Base-by-base conservation (phyloP, 2,888 invertebrate genomes). In the Antitype chi region DNA sequence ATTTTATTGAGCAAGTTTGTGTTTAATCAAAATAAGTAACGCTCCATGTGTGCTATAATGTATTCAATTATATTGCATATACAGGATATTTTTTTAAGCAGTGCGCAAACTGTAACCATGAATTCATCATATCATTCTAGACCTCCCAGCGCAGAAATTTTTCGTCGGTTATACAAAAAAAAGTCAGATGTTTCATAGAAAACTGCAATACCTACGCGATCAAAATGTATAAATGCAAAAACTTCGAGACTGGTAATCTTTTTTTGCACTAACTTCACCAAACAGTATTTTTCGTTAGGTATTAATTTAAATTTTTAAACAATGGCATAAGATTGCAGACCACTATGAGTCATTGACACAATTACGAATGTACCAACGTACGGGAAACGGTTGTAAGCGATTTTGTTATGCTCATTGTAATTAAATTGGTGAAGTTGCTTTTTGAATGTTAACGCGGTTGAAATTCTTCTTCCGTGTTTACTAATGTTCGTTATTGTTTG, bases 291-390 rank as follows among this genome's bases (percentile, higher is more conserved):
- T 67, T 53, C 2, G 15, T 60, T 28, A n/a, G n/a, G n/a, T n/a
- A 82, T 67, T 60, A 49, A 78, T 64, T 67, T 38, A 5, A 38
- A 5, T 75, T 32, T 79, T 62, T 70, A 47, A 25, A 72, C 60
- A 78, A 72, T 62, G 25, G 68, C 60, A 66, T 60, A 80, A 47
- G 59, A 84, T 86, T 70, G 71, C 67, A 69, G 49, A 68, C 60
- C 8, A 57, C 20, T 73, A 76, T 70, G 75, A 78, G 72, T 81
- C 80, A 85, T 53, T 84, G 85, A 66, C 87, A 84, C 76, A 78
- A 70, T 76, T 85, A 70, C 57, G 64, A 62, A 63, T 52, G 74
- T 52, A 71, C 76, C 62, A 74, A 76, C 73, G 80, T 74, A 78
- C 87, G 84, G 77, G 60, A 86, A 86, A 84, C 73, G 32, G 62